These are phyloP conservation scores for Acrobasis consociella DNA, from an alignment of 2,888 invertebrate species.

Conservation along the genomic window DNA sequence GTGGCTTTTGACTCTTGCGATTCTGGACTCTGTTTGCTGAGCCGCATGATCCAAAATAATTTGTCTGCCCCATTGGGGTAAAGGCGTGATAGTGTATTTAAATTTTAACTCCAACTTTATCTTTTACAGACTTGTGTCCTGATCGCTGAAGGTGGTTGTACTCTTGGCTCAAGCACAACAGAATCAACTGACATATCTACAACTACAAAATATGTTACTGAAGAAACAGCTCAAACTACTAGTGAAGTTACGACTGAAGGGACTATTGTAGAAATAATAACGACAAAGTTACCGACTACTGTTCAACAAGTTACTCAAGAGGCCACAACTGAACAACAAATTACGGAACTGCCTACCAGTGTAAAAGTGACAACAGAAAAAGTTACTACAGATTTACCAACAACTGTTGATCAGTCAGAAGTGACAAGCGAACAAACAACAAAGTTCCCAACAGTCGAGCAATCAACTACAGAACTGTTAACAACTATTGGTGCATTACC, in stretches of 20 bases:
- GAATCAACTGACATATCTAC: not conserved
- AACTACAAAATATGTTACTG: not conserved
- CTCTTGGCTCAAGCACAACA: slow-evolving; percentile 20
- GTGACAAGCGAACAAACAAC: not conserved
- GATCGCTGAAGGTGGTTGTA: slow-evolving; percentile 36
- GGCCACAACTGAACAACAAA: too few species aligned
- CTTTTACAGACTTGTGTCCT: slow-evolving; percentile 32
- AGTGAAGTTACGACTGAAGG: not conserved
- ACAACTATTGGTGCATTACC: not conserved
- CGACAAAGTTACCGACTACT: not conserved
- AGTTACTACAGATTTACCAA: not conserved
- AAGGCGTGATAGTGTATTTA: too few species aligned
- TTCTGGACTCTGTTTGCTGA: too few species aligned
- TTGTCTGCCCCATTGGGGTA: too few species aligned
- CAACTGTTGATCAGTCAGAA: not conserved
- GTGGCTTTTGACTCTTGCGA: too few species aligned
- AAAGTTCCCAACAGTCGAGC: too few species aligned
- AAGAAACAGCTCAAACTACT: not conserved
- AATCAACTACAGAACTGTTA: not conserved
- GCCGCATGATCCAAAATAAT: too few species aligned
- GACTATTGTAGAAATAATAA: not conserved
- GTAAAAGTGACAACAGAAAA: not conserved
- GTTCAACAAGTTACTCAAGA: too few species aligned
- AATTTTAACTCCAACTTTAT: not conserved
- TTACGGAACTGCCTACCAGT: too few species aligned